phyloP scores from a whole-genome alignment of 2,888 invertebrate species.

The Resseliella maxima region DNA sequence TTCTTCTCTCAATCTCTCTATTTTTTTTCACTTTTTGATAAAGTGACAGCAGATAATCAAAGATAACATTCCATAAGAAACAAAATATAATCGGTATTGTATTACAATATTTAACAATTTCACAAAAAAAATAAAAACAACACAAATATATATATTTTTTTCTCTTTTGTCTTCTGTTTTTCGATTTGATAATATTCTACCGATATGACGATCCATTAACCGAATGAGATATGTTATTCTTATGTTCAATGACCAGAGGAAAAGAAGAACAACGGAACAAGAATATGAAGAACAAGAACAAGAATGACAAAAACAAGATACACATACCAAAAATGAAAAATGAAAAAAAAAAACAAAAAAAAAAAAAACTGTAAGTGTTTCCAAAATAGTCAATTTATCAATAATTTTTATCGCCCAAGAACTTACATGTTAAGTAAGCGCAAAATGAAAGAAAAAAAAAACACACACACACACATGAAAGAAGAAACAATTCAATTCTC shows the following conservation, averaged over 20 bases:
- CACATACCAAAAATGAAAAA: too few relatives aligned
- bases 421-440: neutral
- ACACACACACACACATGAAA: neutral
- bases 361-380: neutral
- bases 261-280: neutral
- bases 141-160: too few relatives aligned
- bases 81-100: neutral
- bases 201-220: neutral
- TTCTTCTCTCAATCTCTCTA: neutral
- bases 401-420: neutral
- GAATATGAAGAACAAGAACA: too few relatives aligned
- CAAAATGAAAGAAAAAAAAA: too few relatives aligned
- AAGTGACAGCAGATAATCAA: neutral
- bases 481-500: neutral
- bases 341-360: neutral
- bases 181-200: neutral
- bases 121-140: neutral
- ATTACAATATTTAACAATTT: neutral
- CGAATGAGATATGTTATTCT: neutral
- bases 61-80: neutral
- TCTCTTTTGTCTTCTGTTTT: neutral
- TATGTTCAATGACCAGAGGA: too few relatives aligned
- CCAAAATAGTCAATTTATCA: neutral
- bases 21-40: neutral
- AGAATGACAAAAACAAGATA: too few relatives aligned